Evolutionary conservation across 2,888 invertebrate species (phyloP).

Genomic region (Drosophila anceps): DNA sequence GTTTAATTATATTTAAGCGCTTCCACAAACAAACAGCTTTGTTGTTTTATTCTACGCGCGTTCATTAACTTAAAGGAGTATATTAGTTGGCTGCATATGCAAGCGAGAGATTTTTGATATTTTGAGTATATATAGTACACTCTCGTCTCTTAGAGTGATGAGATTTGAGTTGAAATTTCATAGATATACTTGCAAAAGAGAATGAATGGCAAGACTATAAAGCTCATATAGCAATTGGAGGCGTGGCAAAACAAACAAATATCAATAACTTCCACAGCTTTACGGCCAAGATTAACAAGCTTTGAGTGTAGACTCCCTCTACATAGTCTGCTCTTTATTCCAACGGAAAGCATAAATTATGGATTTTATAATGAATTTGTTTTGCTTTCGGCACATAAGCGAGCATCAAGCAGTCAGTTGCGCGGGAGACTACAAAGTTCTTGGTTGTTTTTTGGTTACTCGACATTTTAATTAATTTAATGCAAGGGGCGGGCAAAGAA

Average conservation of each 20-base stretch:
- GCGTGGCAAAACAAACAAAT: too few relatives aligned
- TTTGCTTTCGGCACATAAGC: not conserved
- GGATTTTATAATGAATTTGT: not conserved
- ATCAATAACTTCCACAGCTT: not conserved
- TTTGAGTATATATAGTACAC: not conserved
- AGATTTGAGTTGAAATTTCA: too few relatives aligned
- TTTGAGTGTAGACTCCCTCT: not conserved
- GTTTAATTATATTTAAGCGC: conserved; percentile 34
- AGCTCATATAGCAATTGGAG: not conserved
- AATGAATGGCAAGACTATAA: not conserved
- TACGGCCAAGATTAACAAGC: not conserved
- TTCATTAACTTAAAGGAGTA: not conserved
- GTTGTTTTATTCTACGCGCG: too few relatives aligned
- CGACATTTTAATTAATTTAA: conserved; percentile 66
- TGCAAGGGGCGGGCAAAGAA: conserved; percentile 29
- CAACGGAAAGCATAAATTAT: too few relatives aligned
- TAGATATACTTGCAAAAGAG: not conserved
- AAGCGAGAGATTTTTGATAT: not conserved
- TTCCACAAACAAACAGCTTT: conserved; percentile 13
- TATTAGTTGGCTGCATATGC: not conserved
- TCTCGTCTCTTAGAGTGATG: too few relatives aligned
- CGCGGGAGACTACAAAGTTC: too few relatives aligned
- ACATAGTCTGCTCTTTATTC: too few relatives aligned
- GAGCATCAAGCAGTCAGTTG: not conserved
- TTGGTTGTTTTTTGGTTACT: conserved; percentile 5